phyloP scores from a whole-genome alignment of 2,113 vertebrate genomes.

The Notothenia rossii region DNA sequence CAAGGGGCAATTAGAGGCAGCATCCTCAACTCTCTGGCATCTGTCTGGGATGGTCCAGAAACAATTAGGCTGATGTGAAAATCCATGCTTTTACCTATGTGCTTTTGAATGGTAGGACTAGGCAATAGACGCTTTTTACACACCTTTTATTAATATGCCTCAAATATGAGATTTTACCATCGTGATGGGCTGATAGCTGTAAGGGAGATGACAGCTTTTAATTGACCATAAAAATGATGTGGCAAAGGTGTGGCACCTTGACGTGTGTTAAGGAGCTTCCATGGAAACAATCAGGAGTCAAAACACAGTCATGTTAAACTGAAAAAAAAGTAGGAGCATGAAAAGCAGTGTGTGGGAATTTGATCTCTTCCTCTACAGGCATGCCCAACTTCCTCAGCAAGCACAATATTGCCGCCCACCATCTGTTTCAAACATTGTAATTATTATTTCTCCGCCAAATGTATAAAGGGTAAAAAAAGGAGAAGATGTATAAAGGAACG shows the following conservation, averaged over 20 bases:
- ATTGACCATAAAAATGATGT: too few relatives aligned
- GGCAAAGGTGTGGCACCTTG: not conserved
- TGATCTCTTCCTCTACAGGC: slow-evolving; percentile 34
- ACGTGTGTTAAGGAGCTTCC: not conserved
- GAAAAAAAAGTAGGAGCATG: not conserved
- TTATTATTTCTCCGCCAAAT: not conserved
- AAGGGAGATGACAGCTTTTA: not conserved
- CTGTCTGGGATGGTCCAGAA: slow-evolving; percentile 6
- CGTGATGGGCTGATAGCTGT: not conserved
- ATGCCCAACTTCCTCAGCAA: slow-evolving; percentile 20
- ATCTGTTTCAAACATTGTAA: not conserved
- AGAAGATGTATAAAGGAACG: not conserved
- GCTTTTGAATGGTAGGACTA: slow-evolving; percentile 1
- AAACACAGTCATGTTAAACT: not conserved
- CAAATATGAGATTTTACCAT: not conserved
- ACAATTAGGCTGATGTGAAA: slow-evolving; percentile 12
- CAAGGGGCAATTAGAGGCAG: slow-evolving; percentile 48
- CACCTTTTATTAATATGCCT: not conserved
- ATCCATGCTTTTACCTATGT: not conserved
- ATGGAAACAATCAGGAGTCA: not conserved
- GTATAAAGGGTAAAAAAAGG: not conserved
- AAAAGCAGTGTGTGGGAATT: slow-evolving; percentile 3
- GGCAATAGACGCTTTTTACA: accelerated
- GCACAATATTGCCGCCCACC: not conserved
- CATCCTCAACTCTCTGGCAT: slow-evolving; percentile 11